A percentile compares a stretch with the other conserved stretches of the same genome.
Evolutionary conservation across 2,113 vertebrate species (phyloP).

Genomic region (Platycercus adscitus): DNA sequence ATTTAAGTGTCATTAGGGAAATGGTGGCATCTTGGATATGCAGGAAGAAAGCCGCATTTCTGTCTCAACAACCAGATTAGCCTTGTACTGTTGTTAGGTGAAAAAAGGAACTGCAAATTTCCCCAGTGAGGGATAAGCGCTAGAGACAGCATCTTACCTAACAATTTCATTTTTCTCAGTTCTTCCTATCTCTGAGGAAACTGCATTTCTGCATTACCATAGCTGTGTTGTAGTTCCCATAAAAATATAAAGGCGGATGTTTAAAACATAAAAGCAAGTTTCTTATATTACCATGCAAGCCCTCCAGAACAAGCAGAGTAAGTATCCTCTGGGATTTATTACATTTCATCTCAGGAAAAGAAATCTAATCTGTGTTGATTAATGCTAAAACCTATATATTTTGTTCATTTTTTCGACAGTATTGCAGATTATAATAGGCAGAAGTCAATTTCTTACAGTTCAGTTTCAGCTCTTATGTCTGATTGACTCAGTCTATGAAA

Average conservation of each 20-base stretch:
- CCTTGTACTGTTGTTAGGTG: background rate
- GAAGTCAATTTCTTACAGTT: background rate
- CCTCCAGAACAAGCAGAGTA: background rate
- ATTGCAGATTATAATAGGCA: background rate
- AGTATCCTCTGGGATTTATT: background rate
- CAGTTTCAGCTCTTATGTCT: background rate
- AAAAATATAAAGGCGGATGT: background rate
- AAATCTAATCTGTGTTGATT: background rate
- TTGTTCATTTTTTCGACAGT: background rate
- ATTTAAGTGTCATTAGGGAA: background rate
- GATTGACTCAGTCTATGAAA: background rate
- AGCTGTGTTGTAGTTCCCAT: background rate
- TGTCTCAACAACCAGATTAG: background rate
- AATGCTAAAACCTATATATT: background rate
- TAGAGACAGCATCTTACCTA: background rate
- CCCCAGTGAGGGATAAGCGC: background rate
- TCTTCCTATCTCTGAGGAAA: background rate
- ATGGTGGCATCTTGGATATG: background rate
- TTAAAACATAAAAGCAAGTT: background rate
- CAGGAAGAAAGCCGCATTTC: background rate
- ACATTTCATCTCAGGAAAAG: background rate
- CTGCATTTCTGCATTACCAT: background rate
- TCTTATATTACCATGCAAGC: background rate
- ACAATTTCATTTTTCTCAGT: background rate
- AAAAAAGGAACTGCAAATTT: background rate